Conservation (phyloP, 2,888 invertebrate genomes). For the Plusia festucae region DNA sequence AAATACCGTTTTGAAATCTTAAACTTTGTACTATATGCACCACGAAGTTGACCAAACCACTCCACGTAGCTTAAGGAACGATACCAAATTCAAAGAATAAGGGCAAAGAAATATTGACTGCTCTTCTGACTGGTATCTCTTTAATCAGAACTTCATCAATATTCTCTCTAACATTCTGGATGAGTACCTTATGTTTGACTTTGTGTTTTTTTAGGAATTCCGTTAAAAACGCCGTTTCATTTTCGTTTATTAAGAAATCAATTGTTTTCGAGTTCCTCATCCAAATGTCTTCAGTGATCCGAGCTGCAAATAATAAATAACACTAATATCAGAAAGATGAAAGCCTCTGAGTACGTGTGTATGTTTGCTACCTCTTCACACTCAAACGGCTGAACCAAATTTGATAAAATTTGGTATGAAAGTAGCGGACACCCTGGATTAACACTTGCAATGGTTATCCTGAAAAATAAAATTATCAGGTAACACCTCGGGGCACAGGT, state of each 20-base stretch:
- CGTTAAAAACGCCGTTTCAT: not conserved
- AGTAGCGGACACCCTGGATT: no score
- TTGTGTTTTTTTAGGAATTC: conserved; percentile 15
- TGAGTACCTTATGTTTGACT: conserved; percentile 18
- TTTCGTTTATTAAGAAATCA: conserved; percentile 28
- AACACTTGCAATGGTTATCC: no score
- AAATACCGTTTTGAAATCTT: not conserved
- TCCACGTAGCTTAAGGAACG: conserved; percentile 3
- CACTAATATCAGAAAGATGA: not conserved
- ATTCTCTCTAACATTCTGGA: conserved; percentile 12
- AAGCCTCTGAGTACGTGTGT: no score
- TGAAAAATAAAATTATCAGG: no score
- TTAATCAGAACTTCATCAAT: conserved; percentile 23
- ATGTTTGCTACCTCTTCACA: no score
- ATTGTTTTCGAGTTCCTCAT: conserved; percentile 36
- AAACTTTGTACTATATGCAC: no score
- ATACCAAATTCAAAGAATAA: not conserved
- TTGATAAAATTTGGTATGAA: no score
- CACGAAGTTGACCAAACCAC: not conserved
- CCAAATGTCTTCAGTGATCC: conserved; percentile 43
- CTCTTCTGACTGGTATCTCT: conserved; percentile 21
- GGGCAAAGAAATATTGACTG: not conserved
- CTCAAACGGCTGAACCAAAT: not conserved
- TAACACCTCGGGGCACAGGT: no score
- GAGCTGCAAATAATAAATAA: conserved; percentile 26